Conservation (phyloP, 2,113 vertebrate genomes). For the Sylvilagus bachmani region DNA sequence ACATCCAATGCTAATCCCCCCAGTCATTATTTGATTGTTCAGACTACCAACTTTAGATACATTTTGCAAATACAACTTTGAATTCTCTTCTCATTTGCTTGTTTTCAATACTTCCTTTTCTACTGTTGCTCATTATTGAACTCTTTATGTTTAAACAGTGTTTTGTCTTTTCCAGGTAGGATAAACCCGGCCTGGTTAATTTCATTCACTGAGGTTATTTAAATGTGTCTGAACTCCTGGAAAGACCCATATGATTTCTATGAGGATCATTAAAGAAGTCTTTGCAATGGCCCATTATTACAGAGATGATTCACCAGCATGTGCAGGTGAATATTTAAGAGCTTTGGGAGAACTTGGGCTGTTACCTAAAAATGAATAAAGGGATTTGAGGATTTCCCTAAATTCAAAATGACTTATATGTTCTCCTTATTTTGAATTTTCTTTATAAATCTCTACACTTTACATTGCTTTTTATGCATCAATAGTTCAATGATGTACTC, state of each 20-base stretch:
- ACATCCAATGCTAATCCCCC: not conserved
- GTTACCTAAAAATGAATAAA: slow-evolving; percentile 66
- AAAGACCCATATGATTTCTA: slow-evolving; percentile 7
- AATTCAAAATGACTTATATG: slow-evolving; percentile 35
- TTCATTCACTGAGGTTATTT: not conserved
- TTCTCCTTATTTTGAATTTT: slow-evolving; percentile 32
- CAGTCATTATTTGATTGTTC: not conserved
- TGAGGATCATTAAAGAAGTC: slow-evolving; percentile 21
- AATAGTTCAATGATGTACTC: not conserved
- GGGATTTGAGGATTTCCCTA: slow-evolving; percentile 62
- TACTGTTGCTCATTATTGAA: not conserved
- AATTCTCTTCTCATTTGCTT: slow-evolving; percentile 3
- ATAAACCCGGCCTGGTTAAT: slow-evolving; percentile 8
- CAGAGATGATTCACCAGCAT: slow-evolving; percentile 18
- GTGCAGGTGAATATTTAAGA: not conserved
- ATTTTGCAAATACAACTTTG: not conserved
- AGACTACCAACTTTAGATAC: not conserved
- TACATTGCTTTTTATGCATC: not conserved
- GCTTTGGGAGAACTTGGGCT: not conserved
- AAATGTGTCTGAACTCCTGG: slow-evolving; percentile 41
- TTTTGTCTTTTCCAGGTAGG: slow-evolving; percentile 16
- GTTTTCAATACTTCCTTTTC: not conserved
- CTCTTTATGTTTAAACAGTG: slow-evolving; percentile 42
- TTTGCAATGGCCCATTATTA: not conserved
- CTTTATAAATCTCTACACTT: slow-evolving; percentile 19